Base-by-base conservation (phyloP, 2,888 invertebrate genomes). In the Empis livida region DNA sequence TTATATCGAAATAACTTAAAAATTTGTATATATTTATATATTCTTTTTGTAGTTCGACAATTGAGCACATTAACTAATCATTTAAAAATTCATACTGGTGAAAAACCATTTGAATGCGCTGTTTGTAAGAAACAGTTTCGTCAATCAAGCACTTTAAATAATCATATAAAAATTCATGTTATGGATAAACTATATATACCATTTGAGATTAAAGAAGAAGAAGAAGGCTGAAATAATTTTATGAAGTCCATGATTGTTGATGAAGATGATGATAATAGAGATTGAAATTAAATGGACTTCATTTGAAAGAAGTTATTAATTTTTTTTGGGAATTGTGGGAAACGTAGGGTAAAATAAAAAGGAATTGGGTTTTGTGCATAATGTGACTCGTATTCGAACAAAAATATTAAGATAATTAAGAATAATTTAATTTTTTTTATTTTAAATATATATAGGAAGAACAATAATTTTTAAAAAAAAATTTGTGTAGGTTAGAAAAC, bases 41-140 rank as follows among this genome's bases (percentile, higher is more conserved):
- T n/a, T n/a, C n/a, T n/a, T n/a, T 13, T 17, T 39, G 10, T 39
- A 39, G 39, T 70, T 56, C 70, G 70, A 46, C 70, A 70, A 58
- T 54, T 68, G 50, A 68, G 68, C 59, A 70, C 70, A 31, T 57
- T 70, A 55, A 70, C 68, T 50, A 69, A 69, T 59, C 68, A 69
- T 50, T 61, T 68, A 44, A 70, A 70, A 59, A 70, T 70, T 47
- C 70, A 70, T 55, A 70, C 70, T 54, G 69, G 70, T 40, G 69
- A 69, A 57, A 68, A 68, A 56, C 68, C 68, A 23, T 68, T 68
- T 55, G 68, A 68, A 59, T 68, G 68, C 57, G 68, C 66, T 52
- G 68, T 68, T 52, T 68, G 68, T 60, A 68, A 68, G 56, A 68
- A 68, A 58, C 68, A 69, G 60, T 69, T 69, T 61, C 68, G 69